Evolutionary conservation across 2,888 invertebrate genomes (phyloP), one percentile per base, ranked within the genome.

Genomic region (Nomada fucata): DNA sequence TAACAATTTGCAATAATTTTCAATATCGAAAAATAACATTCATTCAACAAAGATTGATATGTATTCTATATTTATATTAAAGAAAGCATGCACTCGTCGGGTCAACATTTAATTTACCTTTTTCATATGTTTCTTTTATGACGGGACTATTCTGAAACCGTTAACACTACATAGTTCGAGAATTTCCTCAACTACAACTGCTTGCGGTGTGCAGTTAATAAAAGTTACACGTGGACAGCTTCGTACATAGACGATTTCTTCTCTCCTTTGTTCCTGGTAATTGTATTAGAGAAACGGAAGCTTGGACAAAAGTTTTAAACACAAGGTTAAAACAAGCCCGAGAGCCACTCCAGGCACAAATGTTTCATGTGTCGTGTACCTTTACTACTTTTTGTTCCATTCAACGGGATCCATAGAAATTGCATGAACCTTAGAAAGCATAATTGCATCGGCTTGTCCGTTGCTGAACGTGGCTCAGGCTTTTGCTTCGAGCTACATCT

Each of bases 371-470:
- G 71, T 71, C 60, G 65, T 13, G 53, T 18, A 15, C 68, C 75
- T 69, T 26, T 44, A 63, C 55, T 64, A 64, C 69, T 53, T 69
- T 67, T 64, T 63, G n/a, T 20, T 26, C 64, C 63, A 50, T 52
- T 79, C n/a, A 57, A 42, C 52, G 57, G 23, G 44, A 59, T 18
- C 68, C 53, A 69, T 75, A 75, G 75, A 75, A 69, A 63, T 57
- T 57, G 69, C 68, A 29, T 11, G 75, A 55, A 75, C 68, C 52
- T 79, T 65, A 64, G 69, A 64, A 75, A 57, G 72, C 59, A 55
- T 67, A 61, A 79, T 63, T 74, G 68, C 53, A 55, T 68, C 59
- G 73, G 61, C 47, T 68, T 47, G 50, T 52, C 63, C 55, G 50
- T 69, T 73, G n/a, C 23, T 65, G 61, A 73, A 76, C 50, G 55